Evolutionary conservation across 1,140 invertebrate species (phyloP).

Genomic region (Calephelis virginiensis): DNA sequence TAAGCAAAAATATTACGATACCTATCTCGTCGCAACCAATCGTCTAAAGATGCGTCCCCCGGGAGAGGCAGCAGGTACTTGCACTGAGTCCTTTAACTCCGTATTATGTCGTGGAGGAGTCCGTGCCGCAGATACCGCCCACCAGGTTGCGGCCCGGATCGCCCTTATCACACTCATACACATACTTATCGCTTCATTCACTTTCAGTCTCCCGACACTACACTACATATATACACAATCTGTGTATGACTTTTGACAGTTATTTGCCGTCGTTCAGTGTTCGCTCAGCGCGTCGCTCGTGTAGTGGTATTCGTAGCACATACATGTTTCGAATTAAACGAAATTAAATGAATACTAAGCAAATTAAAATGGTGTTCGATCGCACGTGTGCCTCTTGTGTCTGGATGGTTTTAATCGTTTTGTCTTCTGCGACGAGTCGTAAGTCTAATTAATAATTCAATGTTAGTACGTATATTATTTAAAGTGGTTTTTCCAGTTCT

Average conservation of each 20-base stretch:
- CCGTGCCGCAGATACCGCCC: too few species aligned
- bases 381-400: too few species aligned
- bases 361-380: neutral
- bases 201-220: neutral
- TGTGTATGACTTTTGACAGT: constrained; percentile 9
- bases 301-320: constrained; percentile 17
- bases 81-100: too few species aligned
- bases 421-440: neutral
- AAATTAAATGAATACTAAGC: neutral
- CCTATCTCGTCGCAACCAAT: too few species aligned
- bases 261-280: constrained; percentile 17
- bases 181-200: constrained; percentile 3
- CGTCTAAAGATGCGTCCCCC: too few species aligned
- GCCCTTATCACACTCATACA: too few species aligned
- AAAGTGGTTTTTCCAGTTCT: constrained; percentile 21
- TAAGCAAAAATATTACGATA: too few species aligned
- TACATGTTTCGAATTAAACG: constrained; percentile 2
- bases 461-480: constrained; percentile 3
- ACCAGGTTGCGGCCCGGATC: too few species aligned
- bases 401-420: constrained; percentile 9
- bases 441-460: constrained; percentile 19
- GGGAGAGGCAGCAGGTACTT: too few species aligned
- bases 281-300: constrained; percentile 14
- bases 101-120: too few species aligned
- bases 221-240: constrained; percentile 16